Conservation (phyloP, 2,113 vertebrate species). For the Leptobrachium ailaonicum region DNA sequence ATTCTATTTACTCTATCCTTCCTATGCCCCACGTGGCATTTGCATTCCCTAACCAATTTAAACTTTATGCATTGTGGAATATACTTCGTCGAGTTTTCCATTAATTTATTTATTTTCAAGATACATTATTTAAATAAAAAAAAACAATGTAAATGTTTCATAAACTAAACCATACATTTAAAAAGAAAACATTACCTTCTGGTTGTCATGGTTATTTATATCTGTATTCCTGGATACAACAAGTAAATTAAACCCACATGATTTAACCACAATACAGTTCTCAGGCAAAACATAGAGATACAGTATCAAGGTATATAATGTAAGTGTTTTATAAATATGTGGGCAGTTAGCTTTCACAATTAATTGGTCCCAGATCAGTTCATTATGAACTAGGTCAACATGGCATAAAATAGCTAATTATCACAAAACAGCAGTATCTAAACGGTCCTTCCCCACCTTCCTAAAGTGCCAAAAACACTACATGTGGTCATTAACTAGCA, state of each 20-base stretch:
- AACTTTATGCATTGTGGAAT: too few species aligned
- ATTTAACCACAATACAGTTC: not conserved
- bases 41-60: too few species aligned
- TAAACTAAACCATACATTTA: too few species aligned
- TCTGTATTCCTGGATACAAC: not conserved
- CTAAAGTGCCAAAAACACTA: conserved; percentile 34
- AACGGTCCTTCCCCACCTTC: conserved; percentile 22
- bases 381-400: conserved; percentile 45
- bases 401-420: conserved; percentile 45
- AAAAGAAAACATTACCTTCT: too few species aligned
- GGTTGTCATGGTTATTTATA: not conserved
- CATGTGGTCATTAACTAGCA: conserved; percentile 37
- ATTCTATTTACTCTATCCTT: too few species aligned
- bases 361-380: conserved; percentile 46
- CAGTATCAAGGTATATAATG: not conserved
- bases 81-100: too few species aligned
- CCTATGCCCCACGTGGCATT: too few species aligned
- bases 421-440: conserved; percentile 39
- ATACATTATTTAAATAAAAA: too few species aligned
- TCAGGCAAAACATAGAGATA: not conserved
- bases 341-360: conserved; percentile 19
- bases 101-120: too few species aligned
- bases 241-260: not conserved
- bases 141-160: not conserved
- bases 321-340: conserved; percentile 30